phyloP scores from a whole-genome alignment of 2,797 vertebrate species.

The Esox masquinongy region DNA sequence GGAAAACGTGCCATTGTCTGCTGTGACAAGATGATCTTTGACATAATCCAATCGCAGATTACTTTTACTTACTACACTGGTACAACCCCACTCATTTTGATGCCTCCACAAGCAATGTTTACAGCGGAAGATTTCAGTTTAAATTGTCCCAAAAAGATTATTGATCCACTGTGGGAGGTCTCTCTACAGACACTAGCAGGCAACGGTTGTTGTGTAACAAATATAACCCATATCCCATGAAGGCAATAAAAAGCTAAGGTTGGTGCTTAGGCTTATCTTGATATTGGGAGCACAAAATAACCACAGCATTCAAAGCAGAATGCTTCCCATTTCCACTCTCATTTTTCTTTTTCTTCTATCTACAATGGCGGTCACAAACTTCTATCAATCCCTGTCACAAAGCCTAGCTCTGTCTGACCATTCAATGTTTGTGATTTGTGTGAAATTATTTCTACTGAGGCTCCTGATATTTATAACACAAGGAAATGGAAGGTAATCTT shows the following conservation, averaged over 20 bases:
- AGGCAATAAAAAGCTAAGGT: conserved; percentile 6
- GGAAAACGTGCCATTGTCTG: no score
- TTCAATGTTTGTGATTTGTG: neutral
- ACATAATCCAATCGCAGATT: no score
- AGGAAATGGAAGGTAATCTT: neutral
- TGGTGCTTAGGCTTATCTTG: conserved; percentile 4
- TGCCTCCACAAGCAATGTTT: no score
- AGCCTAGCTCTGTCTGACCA: neutral
- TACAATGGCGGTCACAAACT: conserved; percentile 22
- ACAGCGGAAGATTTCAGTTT: no score
- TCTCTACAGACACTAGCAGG: neutral
- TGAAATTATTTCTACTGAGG: neutral
- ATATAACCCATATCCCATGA: neutral
- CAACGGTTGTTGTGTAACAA: neutral
- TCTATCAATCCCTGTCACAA: conserved; percentile 34
- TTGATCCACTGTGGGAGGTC: neutral
- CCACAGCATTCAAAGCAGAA: conserved; percentile 16
- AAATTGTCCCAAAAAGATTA: no score
- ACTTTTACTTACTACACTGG: no score
- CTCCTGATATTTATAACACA: neutral
- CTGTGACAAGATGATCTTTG: no score
- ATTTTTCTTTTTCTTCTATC: conserved; percentile 48
- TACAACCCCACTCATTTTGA: no score
- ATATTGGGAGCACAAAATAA: conserved; percentile 22
- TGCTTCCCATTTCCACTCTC: conserved; percentile 20